These are phyloP conservation scores for Protomyctophum bolini DNA, from an alignment of 2,113 vertebrate genomes.

Conservation along the genomic window DNA sequence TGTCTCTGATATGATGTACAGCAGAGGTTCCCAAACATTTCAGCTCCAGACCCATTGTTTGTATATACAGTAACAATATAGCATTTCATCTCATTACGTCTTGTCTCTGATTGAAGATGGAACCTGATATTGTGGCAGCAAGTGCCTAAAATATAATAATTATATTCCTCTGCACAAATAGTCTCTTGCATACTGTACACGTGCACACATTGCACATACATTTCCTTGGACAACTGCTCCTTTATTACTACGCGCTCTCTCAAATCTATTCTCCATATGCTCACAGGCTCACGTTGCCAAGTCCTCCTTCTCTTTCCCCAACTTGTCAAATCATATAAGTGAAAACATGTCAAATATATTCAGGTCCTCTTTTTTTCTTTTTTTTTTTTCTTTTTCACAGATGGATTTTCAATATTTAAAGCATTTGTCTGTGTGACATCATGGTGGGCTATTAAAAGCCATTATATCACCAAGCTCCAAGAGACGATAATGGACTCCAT, in stretches of 20 bases:
- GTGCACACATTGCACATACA: not conserved
- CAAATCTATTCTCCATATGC: conserved; percentile 62
- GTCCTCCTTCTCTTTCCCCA: conserved; percentile 32
- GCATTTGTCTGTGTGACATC: conserved; percentile 50
- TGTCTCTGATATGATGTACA: no score
- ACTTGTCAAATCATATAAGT: conserved; percentile 56
- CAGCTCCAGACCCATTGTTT: no score
- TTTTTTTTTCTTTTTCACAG: conserved; percentile 47
- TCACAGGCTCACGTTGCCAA: conserved; percentile 35
- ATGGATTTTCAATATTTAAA: conserved; percentile 66
- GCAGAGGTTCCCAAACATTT: not conserved
- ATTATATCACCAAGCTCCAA: conserved; percentile 46
- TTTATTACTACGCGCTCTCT: conserved; percentile 29
- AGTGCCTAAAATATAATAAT: not conserved
- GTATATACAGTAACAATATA: no score
- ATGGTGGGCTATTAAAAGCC: conserved; percentile 39
- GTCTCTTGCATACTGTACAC: not conserved
- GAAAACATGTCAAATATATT: conserved; percentile 57
- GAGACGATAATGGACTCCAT: conserved; percentile 55
- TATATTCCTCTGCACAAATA: not conserved
- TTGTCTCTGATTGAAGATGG: not conserved
- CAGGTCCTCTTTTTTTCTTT: conserved; percentile 12
- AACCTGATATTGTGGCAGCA: not conserved
- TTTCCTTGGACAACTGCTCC: not conserved
- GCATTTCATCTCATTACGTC: no score